Evolutionary conservation across 2,113 vertebrate genomes (phyloP).

Genomic region (Petrocephalus microphthalmus): DNA sequence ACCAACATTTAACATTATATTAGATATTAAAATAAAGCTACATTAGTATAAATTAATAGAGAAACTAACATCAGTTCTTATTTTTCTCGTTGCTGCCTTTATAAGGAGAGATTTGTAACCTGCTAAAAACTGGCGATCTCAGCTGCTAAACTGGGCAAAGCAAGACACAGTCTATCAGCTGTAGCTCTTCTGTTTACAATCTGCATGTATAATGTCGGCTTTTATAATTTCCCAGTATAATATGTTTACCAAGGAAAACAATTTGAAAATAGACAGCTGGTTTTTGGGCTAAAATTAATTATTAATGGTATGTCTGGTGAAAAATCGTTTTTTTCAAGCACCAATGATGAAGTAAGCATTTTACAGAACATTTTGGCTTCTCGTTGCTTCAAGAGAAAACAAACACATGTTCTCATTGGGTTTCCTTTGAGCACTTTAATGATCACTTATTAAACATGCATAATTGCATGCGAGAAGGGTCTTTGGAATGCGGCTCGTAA

Average conservation of each 20-base stretch:
- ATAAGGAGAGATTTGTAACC: background rate
- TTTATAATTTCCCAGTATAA: background rate
- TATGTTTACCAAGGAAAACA: background rate
- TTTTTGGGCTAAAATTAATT: background rate
- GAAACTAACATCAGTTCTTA: background rate
- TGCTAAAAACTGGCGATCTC: background rate
- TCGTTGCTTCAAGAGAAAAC: background rate
- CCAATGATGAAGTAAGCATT: background rate
- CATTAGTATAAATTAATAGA: background rate
- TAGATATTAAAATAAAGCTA: background rate
- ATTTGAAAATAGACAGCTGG: background rate
- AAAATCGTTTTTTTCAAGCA: background rate
- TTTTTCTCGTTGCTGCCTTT: background rate
- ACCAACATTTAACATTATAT: background rate
- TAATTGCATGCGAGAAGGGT: background rate
- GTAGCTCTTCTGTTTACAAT: background rate
- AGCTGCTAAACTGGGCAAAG: too few species aligned
- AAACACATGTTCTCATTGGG: background rate
- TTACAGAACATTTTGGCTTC: background rate
- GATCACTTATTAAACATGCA: background rate
- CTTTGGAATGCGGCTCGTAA: background rate
- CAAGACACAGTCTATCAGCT: background rate
- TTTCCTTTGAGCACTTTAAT: background rate
- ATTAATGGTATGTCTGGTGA: background rate
- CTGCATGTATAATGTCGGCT: background rate